Evolutionary conservation across 2,797 vertebrate genomes (phyloP).

Genomic region (Mionectes olivaceus): DNA sequence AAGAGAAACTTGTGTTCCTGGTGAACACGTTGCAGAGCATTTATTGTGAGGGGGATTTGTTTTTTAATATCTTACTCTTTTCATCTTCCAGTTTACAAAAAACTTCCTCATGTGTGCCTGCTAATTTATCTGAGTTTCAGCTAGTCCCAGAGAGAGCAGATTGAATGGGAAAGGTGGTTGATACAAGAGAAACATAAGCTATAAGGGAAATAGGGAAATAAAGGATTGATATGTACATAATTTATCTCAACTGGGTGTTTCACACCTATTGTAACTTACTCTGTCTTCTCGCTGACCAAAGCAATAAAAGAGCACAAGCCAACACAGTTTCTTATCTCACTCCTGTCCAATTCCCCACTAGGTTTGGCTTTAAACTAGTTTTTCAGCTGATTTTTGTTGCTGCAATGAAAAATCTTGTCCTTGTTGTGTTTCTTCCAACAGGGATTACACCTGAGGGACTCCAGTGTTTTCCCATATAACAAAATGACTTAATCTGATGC

Average conservation of each 20-base stretch:
- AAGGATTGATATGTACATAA: slow-evolving; percentile 3
- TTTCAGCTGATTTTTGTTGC: neutral
- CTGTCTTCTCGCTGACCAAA: neutral
- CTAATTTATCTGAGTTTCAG: neutral
- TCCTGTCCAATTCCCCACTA: neutral
- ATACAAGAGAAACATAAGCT: neutral
- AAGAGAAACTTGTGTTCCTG: neutral
- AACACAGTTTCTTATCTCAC: neutral
- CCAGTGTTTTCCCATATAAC: neutral
- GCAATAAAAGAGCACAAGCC: neutral
- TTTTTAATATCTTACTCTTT: neutral
- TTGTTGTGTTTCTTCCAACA: slow-evolving; percentile 7
- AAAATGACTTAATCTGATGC: slow-evolving; percentile 50
- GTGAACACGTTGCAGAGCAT: neutral
- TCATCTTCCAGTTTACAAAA: neutral
- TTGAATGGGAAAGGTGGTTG: neutral
- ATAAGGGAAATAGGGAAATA: neutral
- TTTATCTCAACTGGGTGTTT: slow-evolving; percentile 15
- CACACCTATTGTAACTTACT: slow-evolving; percentile 7
- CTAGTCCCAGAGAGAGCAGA: neutral
- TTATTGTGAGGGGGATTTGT: neutral
- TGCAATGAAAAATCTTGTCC: neutral
- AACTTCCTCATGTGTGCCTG: neutral
- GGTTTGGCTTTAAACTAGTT: neutral
- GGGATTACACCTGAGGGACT: neutral